Evolutionary conservation across 2,113 vertebrate genomes (phyloP).

Genomic region (Tetraodon nigroviridis): DNA sequence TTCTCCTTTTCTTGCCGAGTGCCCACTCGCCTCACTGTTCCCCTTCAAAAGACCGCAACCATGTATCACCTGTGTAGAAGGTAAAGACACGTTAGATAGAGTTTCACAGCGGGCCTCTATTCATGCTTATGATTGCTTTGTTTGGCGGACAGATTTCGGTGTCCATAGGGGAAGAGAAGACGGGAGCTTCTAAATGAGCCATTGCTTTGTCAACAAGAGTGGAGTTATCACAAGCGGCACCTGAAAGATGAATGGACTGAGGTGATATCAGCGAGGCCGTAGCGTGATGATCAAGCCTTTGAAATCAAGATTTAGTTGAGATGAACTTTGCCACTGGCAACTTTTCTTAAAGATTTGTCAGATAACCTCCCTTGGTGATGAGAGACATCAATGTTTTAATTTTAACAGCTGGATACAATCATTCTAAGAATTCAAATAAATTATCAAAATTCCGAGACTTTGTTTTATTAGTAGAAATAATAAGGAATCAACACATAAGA

Average conservation of each 20-base stretch:
- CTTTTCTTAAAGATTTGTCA: no score
- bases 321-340: not conserved
- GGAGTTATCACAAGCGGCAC: conserved; percentile 61
- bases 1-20: conserved; percentile 52
- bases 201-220: conserved; percentile 65
- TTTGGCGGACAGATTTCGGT: conserved; percentile 59
- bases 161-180: conserved; percentile 63
- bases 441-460: no score
- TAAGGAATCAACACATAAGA: no score
- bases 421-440: no score
- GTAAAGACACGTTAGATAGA: conserved; percentile 57
- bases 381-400: no score
- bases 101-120: conserved; percentile 65
- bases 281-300: conserved; percentile 20
- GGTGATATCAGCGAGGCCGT: conserved; percentile 61
- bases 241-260: conserved; percentile 58
- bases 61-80: conserved; percentile 68
- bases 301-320: not conserved
- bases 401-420: no score
- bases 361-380: no score
- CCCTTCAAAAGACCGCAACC: conserved; percentile 57
- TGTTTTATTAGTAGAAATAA: no score
- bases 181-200: conserved; percentile 67
- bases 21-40: conserved; percentile 54
- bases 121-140: conserved; percentile 71